A percentile compares a stretch with the other conserved stretches of the same genome.
phyloP scores from a whole-genome alignment of 2,113 vertebrate genomes.

The Sylvilagus bachmani region DNA sequence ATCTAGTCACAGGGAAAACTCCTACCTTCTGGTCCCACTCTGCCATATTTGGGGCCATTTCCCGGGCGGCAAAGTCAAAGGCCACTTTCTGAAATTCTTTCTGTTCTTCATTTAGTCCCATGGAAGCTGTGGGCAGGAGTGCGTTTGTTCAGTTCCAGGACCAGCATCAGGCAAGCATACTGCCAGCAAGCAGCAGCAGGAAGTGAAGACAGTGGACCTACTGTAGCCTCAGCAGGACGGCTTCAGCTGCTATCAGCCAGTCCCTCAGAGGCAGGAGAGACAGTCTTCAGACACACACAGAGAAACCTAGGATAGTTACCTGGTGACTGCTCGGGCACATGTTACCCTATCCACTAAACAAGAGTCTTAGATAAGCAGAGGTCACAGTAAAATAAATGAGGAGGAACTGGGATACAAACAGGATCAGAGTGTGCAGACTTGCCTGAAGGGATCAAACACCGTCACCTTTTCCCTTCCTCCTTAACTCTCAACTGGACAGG shows the following conservation, averaged over 20 bases:
- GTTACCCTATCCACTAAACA: not conserved
- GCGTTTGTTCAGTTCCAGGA: not conserved
- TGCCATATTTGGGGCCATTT: constrained; percentile 97
- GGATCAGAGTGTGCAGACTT: not conserved
- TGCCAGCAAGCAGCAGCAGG: not conserved
- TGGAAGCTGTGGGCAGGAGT: constrained; percentile 88
- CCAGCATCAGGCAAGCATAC: not conserved
- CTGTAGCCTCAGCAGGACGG: fast-evolving
- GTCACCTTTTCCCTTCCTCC: not conserved
- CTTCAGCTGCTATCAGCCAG: not conserved
- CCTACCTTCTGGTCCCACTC: constrained; percentile 97
- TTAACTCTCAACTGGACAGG: not conserved
- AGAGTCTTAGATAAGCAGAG: not conserved
- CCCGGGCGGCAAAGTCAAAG: constrained; percentile 96
- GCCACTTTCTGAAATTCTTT: constrained; percentile 98
- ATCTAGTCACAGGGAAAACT: not conserved
- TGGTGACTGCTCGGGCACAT: not conserved
- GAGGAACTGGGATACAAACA: not conserved
- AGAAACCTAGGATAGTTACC: not conserved
- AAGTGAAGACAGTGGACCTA: fast-evolving
- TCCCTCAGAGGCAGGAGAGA: not conserved
- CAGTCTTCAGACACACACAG: not conserved
- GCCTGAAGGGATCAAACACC: not conserved
- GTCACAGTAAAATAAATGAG: not conserved
- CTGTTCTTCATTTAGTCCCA: constrained; percentile 96